Evolutionary conservation across 2,888 invertebrate species (phyloP), one percentile per base, ranked within the genome.

Genomic region (Hanleya hanleyi): DNA sequence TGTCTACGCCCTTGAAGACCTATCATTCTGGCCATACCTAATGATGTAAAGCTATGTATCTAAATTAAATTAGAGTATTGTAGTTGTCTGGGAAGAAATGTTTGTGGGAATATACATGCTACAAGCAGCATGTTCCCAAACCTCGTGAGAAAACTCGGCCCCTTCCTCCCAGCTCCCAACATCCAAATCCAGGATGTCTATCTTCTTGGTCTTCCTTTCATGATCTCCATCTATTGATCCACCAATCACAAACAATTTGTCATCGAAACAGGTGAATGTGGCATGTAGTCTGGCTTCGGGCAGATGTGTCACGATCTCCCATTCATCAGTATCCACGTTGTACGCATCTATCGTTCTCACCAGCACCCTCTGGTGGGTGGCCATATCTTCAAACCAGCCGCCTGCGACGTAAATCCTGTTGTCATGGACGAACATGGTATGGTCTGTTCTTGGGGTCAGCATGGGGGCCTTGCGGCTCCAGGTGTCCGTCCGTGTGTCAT

Each of bases 91-190:
- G n/a, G n/a, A 57, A 47, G 49, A 67, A 15, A 41, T 32, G 15
- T 5, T 29, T 5, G 92, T 93, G 57, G 94, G 94, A 81, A 94
- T 93, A 87, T 93, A 94, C 71, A 95, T 90, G 36, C 93, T 92
- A 64, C 93, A 94, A 85, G 94, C 93, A 0, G 93, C 92, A 82
- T 94, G 94, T 85, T 94, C 94, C 94, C 94, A 95, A 73, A 94
- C 92, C 83, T 94, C 93, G 82, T 93, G 93, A 0, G 94, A 93
- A 85, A 94, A 93, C 76, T 93, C 92, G 79, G 93, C 92, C n/a
- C 92, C 92, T 12, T 92, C 92, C 6, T 92, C 92, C 94, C 94
- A 94, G 18, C 90, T 88, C 77, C 92, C 92, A 0, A 90, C 92
- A 38, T 92, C 92, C 77, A 94, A 89, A 87, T 94, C 93, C 85